Percentiles rank a stretch among this genome's conserved stretches.
Evolutionary conservation across 2,113 vertebrate genomes (phyloP).

Genomic region (Phoxinus phoxinus): DNA sequence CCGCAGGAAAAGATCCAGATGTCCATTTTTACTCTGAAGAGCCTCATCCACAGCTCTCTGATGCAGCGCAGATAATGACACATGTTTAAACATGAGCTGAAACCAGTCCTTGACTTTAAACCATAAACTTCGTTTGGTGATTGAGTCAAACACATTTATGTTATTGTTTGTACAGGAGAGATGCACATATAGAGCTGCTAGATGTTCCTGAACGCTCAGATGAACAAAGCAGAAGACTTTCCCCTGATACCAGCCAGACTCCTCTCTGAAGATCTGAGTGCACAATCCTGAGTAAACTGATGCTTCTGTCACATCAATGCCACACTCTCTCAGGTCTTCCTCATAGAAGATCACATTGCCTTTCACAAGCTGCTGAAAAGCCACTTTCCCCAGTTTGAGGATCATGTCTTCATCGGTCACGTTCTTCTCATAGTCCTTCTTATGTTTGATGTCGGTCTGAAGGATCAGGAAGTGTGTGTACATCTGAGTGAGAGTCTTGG

Average conservation of each 20-base stretch:
- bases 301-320: constrained; percentile 12
- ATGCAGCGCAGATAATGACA: not conserved
- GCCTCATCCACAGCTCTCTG: not conserved
- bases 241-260: not conserved
- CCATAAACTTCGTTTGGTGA: accelerated
- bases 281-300: constrained; percentile 7
- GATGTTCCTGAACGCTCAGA: not conserved
- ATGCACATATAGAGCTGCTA: not conserved
- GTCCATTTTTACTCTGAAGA: not conserved
- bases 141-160: not conserved
- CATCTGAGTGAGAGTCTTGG: not conserved
- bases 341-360: not conserved
- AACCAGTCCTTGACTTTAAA: not conserved
- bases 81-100: accelerated
- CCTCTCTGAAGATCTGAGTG: constrained; percentile 3
- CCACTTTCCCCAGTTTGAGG: not conserved
- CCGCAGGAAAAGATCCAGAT: not conserved
- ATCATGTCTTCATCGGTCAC: not conserved
- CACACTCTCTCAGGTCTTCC: constrained; percentile 2
- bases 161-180: not conserved
- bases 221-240: constrained; percentile 2
- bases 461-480: not conserved
- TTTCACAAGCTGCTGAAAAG: not conserved
- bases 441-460: not conserved
- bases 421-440: not conserved